Percentiles rank a stretch among this genome's conserved stretches.
These are phyloP conservation scores for Hyles vespertilio DNA, from an alignment of 1,140 invertebrate species.

Conservation along the genomic window DNA sequence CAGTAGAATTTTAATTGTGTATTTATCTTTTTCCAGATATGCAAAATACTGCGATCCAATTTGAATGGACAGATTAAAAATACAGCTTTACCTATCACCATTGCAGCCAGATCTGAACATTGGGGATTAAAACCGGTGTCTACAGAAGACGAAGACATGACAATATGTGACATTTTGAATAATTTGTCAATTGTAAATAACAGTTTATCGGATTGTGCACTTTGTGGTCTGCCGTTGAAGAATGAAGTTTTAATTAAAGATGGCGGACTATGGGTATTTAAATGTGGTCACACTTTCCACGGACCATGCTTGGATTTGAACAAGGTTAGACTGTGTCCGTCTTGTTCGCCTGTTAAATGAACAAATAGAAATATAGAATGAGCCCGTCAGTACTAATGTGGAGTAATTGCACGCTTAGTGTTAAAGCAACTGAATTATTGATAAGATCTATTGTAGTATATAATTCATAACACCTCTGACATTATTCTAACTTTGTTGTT, in stretches of 20 bases:
- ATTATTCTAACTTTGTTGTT: too few relatives aligned
- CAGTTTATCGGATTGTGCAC: slow-evolving; percentile 46
- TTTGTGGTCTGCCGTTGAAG: slow-evolving; percentile 67
- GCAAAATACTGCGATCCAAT: slow-evolving; percentile 43
- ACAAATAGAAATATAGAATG: neutral
- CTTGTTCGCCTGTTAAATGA: slow-evolving; percentile 38
- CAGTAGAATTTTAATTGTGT: neutral
- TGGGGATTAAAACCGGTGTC: slow-evolving; percentile 52
- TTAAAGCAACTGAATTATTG: too few relatives aligned
- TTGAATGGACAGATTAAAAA: slow-evolving; percentile 46
- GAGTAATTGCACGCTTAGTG: too few relatives aligned
- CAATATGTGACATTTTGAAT: slow-evolving; percentile 36
- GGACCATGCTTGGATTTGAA: slow-evolving; percentile 67
- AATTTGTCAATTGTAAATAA: slow-evolving; percentile 37
- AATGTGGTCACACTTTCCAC: slow-evolving; percentile 70
- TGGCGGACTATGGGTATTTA: slow-evolving; percentile 71
- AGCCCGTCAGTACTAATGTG: too few relatives aligned
- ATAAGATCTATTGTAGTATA: too few relatives aligned
- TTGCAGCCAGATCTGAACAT: slow-evolving; percentile 57
- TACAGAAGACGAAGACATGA: slow-evolving; percentile 23
- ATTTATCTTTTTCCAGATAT: slow-evolving; percentile 47
- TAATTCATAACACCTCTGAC: too few relatives aligned
- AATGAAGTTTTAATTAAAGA: slow-evolving; percentile 67
- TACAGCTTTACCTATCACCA: slow-evolving; percentile 58
- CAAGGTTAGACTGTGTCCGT: slow-evolving; percentile 68